Evolutionary conservation across 2,888 invertebrate species (phyloP), one percentile per base, ranked within the genome.

Genomic region (Caenorhabditis sp.): DNA sequence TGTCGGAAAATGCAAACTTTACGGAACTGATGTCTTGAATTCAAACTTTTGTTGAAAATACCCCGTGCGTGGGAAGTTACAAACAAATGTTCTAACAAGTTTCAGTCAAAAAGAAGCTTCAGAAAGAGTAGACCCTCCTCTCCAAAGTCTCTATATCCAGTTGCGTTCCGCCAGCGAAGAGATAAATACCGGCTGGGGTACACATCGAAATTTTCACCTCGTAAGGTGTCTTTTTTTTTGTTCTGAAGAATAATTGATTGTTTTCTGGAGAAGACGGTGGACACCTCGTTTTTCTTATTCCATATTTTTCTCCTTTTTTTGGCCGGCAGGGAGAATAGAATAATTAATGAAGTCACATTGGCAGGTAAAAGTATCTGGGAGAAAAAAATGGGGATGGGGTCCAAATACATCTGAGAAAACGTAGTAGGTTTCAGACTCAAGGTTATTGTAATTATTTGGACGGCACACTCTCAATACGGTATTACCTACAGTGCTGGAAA

Each of bases 231-330:
- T 54, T 31, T n/a, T 19, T 49, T 24, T 44, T 56, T 24, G 19
- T 22, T 59, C 66, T 47, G 66, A n/a, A 24, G 75, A 76, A 76
- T 76, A 76, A 76, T 76, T 68, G 22, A 76, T 76, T 64, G 59
- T 76, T 76, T 76, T 76, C 49, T 68, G 63, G 22, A 61, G n/a
- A n/a, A n/a, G 47, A 63, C 44, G 47, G 47, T 19, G 64, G 47
- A 35, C 75, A 68, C 68, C 75, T 68, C 75, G 35, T 59, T 63
- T 73, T 54, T 73, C 63, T 70, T 47, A 19, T 70, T 58, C 54
- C 14, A 16, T 58, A 47, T 31, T 66, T 26, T 44, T 2, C 26
- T 51, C 26, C 49, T 54, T 41, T 47, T 22, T n/a, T 49, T n/a
- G 28, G 19, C 31, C 47, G 26, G 6, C 14, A 31, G 26, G 24